phyloP scores from a whole-genome alignment of 2,113 vertebrate genomes.

The Zosterops hypoxanthus region DNA sequence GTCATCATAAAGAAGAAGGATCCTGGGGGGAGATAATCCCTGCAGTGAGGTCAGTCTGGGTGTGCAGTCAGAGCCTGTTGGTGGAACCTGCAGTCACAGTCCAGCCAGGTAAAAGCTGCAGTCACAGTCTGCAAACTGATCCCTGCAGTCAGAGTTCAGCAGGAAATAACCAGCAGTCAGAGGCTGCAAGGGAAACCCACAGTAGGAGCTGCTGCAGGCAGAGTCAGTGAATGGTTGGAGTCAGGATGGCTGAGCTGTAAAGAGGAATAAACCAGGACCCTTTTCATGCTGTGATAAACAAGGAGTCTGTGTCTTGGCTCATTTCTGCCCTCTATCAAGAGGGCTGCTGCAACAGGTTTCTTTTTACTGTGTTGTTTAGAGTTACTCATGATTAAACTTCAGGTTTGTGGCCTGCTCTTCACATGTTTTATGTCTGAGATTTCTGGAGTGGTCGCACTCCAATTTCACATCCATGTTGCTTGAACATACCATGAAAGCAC shows the following conservation, averaged over 20 bases:
- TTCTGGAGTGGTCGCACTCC: background rate
- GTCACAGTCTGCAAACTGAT: background rate
- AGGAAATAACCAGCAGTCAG: background rate
- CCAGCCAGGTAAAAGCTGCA: background rate
- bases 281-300: background rate
- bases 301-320: background rate
- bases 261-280: background rate
- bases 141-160: background rate
- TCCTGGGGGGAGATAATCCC: background rate
- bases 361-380: background rate
- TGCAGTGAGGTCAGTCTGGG: background rate
- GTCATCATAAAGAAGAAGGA: background rate
- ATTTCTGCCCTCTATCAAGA: background rate
- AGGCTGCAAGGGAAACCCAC: background rate
- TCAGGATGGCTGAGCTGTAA: background rate
- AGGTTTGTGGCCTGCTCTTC: background rate
- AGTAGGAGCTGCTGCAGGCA: background rate
- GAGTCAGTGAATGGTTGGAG: background rate
- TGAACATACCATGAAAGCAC: background rate
- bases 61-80: background rate
- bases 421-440: background rate
- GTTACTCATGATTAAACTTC: background rate
- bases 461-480: background rate
- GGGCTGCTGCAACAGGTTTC: background rate
- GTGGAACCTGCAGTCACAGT: background rate